phyloP scores from a whole-genome alignment of 2,888 invertebrate species.

The Phaedon cochleariae region DNA sequence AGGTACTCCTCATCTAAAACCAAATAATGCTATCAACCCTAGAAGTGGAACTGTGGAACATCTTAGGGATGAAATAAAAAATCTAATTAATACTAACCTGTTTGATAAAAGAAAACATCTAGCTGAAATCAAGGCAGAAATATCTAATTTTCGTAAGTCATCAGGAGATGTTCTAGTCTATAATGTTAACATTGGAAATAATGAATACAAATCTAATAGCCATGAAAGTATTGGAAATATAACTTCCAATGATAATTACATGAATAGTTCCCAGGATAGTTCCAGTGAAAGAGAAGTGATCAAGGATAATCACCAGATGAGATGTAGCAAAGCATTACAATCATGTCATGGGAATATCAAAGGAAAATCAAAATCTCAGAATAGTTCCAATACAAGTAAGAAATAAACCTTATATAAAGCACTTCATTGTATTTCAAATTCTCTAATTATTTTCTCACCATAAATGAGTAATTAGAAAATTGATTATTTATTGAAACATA shows the following conservation, averaged over 20 bases:
- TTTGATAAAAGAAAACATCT: constrained; percentile 17
- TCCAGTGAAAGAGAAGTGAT: not conserved
- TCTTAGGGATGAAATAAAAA: constrained; percentile 26
- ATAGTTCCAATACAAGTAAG: not conserved
- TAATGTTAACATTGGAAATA: constrained; percentile 16
- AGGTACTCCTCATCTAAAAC: not conserved
- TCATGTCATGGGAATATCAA: no score
- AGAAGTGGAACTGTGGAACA: constrained; percentile 16
- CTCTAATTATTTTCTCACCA: no score
- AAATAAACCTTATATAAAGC: no score
- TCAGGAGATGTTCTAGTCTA: constrained; percentile 21
- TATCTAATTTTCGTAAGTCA: constrained; percentile 17
- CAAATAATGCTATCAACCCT: not conserved
- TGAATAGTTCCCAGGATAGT: no score
- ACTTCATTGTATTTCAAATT: no score
- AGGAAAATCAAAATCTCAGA: not conserved
- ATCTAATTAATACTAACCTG: constrained; percentile 17
- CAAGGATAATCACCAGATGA: not conserved
- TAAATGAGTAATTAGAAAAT: no score
- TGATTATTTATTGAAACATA: no score
- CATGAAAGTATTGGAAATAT: not conserved
- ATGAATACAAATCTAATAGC: not conserved
- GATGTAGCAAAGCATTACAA: not conserved
- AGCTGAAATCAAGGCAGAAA: constrained; percentile 27
- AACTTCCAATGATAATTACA: not conserved